Percentiles rank a stretch among this genome's conserved stretches.
Conservation (phyloP, 2,888 invertebrate species). For the Steromphala cineraria region DNA sequence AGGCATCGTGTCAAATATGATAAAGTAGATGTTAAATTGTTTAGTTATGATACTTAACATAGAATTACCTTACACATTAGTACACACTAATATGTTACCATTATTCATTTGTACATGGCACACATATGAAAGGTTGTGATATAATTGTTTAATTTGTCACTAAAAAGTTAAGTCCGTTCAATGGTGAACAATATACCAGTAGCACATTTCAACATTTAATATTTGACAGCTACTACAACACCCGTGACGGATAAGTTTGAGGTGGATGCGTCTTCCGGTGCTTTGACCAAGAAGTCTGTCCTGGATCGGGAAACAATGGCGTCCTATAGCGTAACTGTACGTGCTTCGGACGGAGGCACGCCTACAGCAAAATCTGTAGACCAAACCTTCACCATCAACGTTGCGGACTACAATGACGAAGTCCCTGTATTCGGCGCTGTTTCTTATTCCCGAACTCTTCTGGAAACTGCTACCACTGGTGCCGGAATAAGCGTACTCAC, state of each 20-base stretch:
- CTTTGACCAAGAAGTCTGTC: neutral
- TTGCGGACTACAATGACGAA: slow-evolving; percentile 43
- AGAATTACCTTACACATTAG: no score
- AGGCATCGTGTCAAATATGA: no score
- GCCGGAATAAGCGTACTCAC: slow-evolving; percentile 8
- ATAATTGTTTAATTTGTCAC: no score
- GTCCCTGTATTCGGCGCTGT: slow-evolving; percentile 31
- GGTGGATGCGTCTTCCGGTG: neutral
- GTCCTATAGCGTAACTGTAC: slow-evolving; percentile 43
- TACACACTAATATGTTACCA: no score
- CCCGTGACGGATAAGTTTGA: slow-evolving; percentile 1
- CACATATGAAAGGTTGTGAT: no score
- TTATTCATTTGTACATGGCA: no score
- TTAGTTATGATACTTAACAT: no score
- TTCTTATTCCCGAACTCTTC: slow-evolving; percentile 12
- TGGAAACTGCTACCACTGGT: slow-evolving; percentile 20
- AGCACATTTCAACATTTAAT: neutral
- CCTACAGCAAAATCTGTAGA: slow-evolving; percentile 24
- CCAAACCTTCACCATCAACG: slow-evolving; percentile 18
- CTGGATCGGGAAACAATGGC: slow-evolving; percentile 47
- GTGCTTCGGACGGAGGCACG: slow-evolving; percentile 34
- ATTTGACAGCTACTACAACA: neutral
- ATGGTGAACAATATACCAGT: no score
- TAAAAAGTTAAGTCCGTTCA: no score
- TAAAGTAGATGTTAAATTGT: no score